A percentile compares a stretch with the other conserved stretches of the same genome.
Evolutionary conservation across 92 coral and sea anemone species (phyloP).

Genomic region (Palythoa caribaeorum): DNA sequence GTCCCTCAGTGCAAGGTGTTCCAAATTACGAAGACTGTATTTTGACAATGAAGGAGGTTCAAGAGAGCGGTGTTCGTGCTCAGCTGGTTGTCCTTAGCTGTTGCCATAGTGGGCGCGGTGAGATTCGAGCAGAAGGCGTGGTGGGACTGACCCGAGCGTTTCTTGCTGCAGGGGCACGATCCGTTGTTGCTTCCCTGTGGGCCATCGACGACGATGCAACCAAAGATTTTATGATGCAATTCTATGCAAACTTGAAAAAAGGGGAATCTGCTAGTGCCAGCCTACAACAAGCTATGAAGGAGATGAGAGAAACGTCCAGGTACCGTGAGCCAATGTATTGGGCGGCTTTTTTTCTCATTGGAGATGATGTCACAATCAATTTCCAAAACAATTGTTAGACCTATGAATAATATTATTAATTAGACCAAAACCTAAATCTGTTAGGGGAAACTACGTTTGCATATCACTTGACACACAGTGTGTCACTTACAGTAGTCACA

Average conservation of each 20-base stretch:
- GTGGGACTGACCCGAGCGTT: not conserved
- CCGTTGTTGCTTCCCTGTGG: not conserved
- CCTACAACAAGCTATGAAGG: not conserved
- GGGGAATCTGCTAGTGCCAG: not conserved
- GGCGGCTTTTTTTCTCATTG: not conserved
- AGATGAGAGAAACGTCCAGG: not conserved
- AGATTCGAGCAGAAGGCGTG: not conserved
- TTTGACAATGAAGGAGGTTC: not conserved
- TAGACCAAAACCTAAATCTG: too few relatives aligned
- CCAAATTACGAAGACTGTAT: not conserved
- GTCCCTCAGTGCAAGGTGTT: not conserved
- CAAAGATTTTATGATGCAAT: not conserved
- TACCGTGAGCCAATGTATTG: not conserved
- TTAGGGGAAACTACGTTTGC: too few relatives aligned
- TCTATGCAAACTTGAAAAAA: not conserved
- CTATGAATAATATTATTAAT: too few relatives aligned
- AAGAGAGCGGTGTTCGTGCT: not conserved
- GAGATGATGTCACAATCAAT: not conserved
- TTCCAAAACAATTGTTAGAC: too few relatives aligned
- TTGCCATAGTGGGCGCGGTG: conserved; percentile 3
- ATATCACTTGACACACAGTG: too few relatives aligned
- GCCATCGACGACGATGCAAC: not conserved
- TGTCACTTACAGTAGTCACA: too few relatives aligned
- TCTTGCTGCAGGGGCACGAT: not conserved
- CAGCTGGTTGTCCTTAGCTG: not conserved